Base-by-base conservation (phyloP, 2,113 vertebrate genomes). In the Bolborhynchus lineola region DNA sequence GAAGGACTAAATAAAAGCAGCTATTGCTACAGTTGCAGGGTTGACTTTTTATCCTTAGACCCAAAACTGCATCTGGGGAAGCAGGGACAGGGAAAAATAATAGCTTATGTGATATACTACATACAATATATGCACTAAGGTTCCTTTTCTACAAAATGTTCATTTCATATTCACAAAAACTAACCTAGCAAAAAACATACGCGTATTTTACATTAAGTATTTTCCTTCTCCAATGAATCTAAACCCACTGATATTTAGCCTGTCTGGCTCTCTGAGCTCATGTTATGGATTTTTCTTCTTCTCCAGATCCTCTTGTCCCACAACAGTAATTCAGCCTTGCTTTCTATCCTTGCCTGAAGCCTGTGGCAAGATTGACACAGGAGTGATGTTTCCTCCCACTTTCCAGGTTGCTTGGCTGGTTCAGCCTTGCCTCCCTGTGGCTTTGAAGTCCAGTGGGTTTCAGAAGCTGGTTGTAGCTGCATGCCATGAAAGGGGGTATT, bases 1-100 rank as follows among this genome's bases (percentile, higher is more conserved):
- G 77, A 71, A 63, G 46, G 46, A 82, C 19, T 70, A 47, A 82
- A 83, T 69, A 74, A 96, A 93, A 79, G 16, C 31, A 82, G 35
- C 33, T 74, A 41, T 13, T 67, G 21, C 16, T 55, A 12, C 29
- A 9, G 63, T 76, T 3, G 3, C 0, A 2, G 37, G 11, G 7
- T 46, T 86, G 41, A 74, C 5, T 80, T 91, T 84, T 86, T 93
- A 60, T 84, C 35, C 20, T 79, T 15, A 26, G 44, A 65, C 57
- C 33, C n/a, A 20, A 92, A 93, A 71, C 20, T 70, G 23, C 35
- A 42, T 35, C 42, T 84, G 26, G 28, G 41, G 33, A 49, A 78
- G 42, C 23, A 49, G 33, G 0, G 57, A 35, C 13, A 59, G 35
- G 57, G 20, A 10, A 59, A 59, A 59, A 59, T 15, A 35, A n/a